Evolutionary conservation across 2,888 invertebrate genomes (phyloP), one percentile per base, ranked within the genome.

Genomic region (Agrochola lychnidis): DNA sequence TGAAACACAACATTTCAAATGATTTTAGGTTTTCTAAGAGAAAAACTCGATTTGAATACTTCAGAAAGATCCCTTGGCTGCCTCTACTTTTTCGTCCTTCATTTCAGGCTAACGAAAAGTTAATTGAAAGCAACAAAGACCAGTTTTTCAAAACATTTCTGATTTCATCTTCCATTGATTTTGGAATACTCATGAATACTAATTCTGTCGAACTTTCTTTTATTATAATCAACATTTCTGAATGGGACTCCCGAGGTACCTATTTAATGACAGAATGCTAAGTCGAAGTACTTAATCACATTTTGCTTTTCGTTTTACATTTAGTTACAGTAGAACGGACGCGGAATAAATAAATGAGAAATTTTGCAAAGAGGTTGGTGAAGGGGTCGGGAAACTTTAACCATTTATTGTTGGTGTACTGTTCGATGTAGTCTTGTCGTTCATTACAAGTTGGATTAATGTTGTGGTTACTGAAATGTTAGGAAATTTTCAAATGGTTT

Each of bases 261-360:
- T n/a, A n/a, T 61, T 80, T 64, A 63, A 73, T 73, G 56, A 61
- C 36, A 36, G 2, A 36, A 3, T 51, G 42, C 30, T 42, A 57
- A 51, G 19, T 67, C 42, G 14, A 59, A 22, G 51, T 45, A 76
- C 36, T 36, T 36, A 36, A 64, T 66, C 42, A 40, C 40, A 56
- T 80, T 75, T 57, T 36, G n/a, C 56, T 75, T 69, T 57, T 80
- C 53, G 19, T 77, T 81, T 83, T 74, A 79, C 70, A 76, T 81
- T 78, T 72, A 78, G 67, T 82, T 78, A 74, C 63, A n/a, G 70
- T 71, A 76, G 75, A 78, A 73, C 67, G 72, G 69, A 78, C 76
- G 72, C 45, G 75, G 78, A 48, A 70, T 70, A 48, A 81, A 62
- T 70, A 56, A 78, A 73, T 76, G 61, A 56, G 63, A n/a, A 68